Evolutionary conservation across 2,888 invertebrate species (phyloP), one percentile per base, ranked within the genome.

Genomic region (Cephus sareptanus): DNA sequence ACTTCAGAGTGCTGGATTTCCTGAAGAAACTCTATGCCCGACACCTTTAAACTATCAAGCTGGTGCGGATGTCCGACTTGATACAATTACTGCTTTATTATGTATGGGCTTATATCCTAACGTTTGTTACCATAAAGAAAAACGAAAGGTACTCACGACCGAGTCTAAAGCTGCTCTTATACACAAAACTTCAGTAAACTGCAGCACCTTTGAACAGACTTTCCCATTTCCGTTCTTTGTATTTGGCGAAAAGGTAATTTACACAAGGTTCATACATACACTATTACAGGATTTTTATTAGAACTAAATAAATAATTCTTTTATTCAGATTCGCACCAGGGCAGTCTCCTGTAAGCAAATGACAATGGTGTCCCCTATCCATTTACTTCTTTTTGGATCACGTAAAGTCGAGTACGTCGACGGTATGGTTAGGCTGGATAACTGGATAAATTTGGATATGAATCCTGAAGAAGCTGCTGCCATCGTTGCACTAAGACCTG

Each of bases 151-250:
- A 0, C 92, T 98, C 76, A 99, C 99, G 1, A 97, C 97, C 0
- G 99, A 99, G 92, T 97, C 98, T 77, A 98, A 98, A 90, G 95
- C 97, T 0, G 99, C 99, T 0, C 93, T 99, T 2, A 96, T 99
- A 81, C 98, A 99, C 92, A 99, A 99, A 92, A 97, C 98, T 0
- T 99, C 99, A 0, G 98, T 99, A 4, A 98, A 99, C 92, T 98
- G 97, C 91, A 96, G 95, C 86, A 97, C 96, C 89, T 92, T 94
- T 76, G 96, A 96, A 75, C 95, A 96, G 79, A 94, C 94, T 82
- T 99, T 99, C 89, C 96, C 97, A 0, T 98, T 97, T 82, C 99
- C 99, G 0, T 96, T 98, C 91, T 98, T 99, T 90, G 97, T 99
- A 78, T 99, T 99, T 91, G 98, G 99, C 0, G 99, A 99, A 93